phyloP scores from a whole-genome alignment of 1,140 invertebrate genomes.

The Drosophila leontia region DNA sequence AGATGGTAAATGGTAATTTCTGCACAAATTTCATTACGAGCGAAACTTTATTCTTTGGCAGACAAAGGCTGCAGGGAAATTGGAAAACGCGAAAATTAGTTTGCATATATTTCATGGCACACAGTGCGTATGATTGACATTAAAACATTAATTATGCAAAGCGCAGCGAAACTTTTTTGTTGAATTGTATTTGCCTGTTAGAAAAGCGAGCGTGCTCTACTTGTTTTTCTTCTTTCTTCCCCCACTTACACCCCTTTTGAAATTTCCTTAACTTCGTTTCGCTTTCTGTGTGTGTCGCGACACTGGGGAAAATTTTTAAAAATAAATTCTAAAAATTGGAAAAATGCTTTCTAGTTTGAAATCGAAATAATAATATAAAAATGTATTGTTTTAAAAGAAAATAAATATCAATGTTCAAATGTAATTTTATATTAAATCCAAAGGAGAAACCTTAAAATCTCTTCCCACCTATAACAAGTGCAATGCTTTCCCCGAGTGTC shows the following conservation, averaged over 20 bases:
- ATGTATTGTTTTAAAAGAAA: neutral
- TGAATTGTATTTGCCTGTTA: conserved; percentile 48
- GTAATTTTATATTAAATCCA: neutral
- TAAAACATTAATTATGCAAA: conserved; percentile 81
- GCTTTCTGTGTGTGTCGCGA: neutral
- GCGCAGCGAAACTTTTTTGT: conserved; percentile 58
- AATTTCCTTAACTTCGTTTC: conserved; percentile 11
- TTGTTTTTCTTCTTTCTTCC: neutral
- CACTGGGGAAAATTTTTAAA: conserved; percentile 1
- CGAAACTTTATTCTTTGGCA: conserved; percentile 23
- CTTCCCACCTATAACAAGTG: neutral
- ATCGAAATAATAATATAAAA: neutral
- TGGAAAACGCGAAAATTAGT: conserved; percentile 61
- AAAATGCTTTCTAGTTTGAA: neutral
- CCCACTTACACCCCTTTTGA: neutral
- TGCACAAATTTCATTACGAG: conserved; percentile 74
- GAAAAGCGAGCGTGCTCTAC: neutral
- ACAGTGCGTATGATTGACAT: conserved; percentile 81
- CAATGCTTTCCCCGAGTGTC: conserved; percentile 5
- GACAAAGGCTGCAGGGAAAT: conserved; percentile 38
- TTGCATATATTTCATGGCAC: conserved; percentile 74
- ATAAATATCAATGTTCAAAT: too few species aligned
- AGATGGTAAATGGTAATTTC: conserved; percentile 24
- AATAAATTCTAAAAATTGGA: neutral
- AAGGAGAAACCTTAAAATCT: neutral